Conservation (phyloP, 1,140 invertebrate species). For the Heliconius congener region DNA sequence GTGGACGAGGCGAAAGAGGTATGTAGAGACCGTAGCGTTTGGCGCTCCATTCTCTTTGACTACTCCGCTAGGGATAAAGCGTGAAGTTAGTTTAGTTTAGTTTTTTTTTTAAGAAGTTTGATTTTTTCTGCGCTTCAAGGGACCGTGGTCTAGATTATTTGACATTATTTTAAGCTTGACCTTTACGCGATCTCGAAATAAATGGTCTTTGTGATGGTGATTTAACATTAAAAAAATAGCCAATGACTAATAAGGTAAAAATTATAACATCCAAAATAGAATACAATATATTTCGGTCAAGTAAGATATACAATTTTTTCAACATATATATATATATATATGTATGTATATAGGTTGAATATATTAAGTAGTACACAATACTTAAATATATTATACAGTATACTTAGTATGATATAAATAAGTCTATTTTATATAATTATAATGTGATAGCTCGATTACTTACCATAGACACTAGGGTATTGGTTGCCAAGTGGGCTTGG, state of each 20-base stretch:
- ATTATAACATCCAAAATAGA: neutral
- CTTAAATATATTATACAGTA: neutral
- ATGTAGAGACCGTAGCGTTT: no score
- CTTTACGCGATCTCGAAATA: no score
- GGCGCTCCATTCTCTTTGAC: no score
- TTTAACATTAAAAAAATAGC: no score
- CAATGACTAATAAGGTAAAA: neutral
- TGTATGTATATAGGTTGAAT: neutral
- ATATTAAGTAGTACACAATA: neutral
- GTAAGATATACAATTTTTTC: neutral
- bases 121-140: no score
- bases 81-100: no score
- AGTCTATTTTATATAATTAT: neutral
- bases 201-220: no score
- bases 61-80: no score
- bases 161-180: no score
- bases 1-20: no score
- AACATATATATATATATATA: neutral
- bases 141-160: no score
- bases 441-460: neutral
- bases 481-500: neutral
- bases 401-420: neutral
- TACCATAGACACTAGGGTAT: neutral
- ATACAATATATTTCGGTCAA: neutral
- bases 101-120: no score